Conservation (phyloP, 2,113 vertebrate species). For the Podarcis muralis region DNA sequence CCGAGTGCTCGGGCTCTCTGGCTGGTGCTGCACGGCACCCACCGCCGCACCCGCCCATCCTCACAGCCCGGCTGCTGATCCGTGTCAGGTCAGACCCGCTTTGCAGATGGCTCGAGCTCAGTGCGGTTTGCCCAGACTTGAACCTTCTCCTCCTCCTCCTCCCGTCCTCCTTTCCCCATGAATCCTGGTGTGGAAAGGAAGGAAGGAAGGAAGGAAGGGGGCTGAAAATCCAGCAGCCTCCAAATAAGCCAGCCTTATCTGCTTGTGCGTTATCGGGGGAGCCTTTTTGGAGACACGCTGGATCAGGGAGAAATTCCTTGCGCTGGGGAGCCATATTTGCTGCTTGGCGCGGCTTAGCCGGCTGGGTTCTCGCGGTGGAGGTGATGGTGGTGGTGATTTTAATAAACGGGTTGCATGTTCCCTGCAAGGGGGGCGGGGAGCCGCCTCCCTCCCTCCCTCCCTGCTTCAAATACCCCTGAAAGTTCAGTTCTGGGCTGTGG, state of each 20-base stretch:
- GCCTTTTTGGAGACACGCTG: background rate
- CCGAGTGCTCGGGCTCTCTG: background rate
- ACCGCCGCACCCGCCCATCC: background rate
- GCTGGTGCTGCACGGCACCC: background rate
- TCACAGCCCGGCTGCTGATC: conserved; percentile 26
- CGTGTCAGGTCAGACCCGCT: background rate
- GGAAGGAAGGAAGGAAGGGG: background rate
- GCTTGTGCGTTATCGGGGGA: background rate
- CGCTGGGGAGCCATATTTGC: background rate
- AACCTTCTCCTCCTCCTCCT: background rate
- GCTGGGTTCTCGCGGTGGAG: too few relatives aligned
- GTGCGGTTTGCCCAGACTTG: background rate
- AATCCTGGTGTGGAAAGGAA: background rate
- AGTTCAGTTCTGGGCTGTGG: background rate
- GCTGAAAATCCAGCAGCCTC: background rate
- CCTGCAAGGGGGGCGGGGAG: background rate
- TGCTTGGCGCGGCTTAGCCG: background rate
- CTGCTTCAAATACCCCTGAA: too few relatives aligned
- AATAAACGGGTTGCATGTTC: too few relatives aligned
- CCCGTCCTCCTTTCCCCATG: background rate
- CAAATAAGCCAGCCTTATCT: background rate
- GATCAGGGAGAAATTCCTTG: background rate
- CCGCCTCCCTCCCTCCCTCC: too few relatives aligned
- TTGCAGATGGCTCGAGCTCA: background rate
- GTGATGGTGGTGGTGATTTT: too few relatives aligned